A percentile compares a stretch with the other conserved stretches of the same genome.
phyloP scores from a whole-genome alignment of 2,888 invertebrate species.

The Agriopis marginaria region DNA sequence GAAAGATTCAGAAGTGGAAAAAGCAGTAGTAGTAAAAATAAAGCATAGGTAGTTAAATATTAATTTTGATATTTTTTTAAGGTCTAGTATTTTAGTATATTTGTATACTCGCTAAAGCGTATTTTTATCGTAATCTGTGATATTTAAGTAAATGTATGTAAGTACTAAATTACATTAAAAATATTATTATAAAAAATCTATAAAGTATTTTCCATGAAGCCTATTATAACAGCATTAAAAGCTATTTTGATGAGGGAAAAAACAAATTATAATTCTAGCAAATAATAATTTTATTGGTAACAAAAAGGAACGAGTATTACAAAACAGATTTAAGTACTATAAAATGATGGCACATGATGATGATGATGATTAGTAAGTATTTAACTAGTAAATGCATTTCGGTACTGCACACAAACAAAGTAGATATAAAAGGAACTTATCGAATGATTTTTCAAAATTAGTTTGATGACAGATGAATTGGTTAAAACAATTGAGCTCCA shows the following conservation, averaged over 20 bases:
- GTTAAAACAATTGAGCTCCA: slow-evolving; percentile 25
- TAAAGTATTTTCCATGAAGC: neutral
- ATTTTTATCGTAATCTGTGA: slow-evolving; percentile 72
- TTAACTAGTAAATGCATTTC: slow-evolving; percentile 63
- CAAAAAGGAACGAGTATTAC: slow-evolving; percentile 54
- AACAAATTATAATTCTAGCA: slow-evolving; percentile 46
- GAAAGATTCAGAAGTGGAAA: slow-evolving; percentile 77
- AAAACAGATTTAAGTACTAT: slow-evolving; percentile 47
- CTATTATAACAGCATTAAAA: neutral
- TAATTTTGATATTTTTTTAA: slow-evolving; percentile 5
- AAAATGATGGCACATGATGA: slow-evolving; percentile 61
- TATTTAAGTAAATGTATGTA: slow-evolving; percentile 63
- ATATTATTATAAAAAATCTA: neutral
- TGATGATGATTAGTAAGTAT: slow-evolving; percentile 51
- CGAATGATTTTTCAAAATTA: slow-evolving; percentile 34
- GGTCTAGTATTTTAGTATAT: slow-evolving; percentile 43
- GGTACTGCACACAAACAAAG: slow-evolving; percentile 53
- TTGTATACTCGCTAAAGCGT: slow-evolving; percentile 59
- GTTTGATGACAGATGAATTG: slow-evolving; percentile 35
- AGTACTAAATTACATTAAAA: slow-evolving; percentile 2
- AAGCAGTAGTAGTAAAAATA: slow-evolving; percentile 53
- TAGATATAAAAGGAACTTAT: slow-evolving; percentile 40
- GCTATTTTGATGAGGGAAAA: neutral
- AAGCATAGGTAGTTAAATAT: slow-evolving; percentile 50
- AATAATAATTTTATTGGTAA: slow-evolving; percentile 60